Percentiles rank a stretch among this genome's conserved stretches.
Evolutionary conservation across 2,888 invertebrate genomes (phyloP).

Genomic region (Eilema caniola): DNA sequence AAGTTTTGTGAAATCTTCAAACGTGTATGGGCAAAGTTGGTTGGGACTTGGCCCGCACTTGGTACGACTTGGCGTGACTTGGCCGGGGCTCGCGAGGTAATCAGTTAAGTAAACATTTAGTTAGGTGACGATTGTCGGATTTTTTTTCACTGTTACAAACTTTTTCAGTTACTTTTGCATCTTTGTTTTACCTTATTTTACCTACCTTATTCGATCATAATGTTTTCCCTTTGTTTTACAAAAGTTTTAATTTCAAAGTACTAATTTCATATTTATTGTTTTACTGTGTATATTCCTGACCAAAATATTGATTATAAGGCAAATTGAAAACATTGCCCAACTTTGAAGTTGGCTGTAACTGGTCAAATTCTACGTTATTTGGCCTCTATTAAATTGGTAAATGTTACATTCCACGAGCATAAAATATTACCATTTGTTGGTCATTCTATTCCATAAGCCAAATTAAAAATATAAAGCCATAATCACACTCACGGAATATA

Average conservation of each 20-base stretch:
- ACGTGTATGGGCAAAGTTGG: constrained; percentile 44
- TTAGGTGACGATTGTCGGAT: constrained; percentile 47
- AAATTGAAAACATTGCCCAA: too few relatives aligned
- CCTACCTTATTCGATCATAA: constrained; percentile 25
- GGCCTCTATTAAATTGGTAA: background rate
- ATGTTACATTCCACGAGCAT: background rate
- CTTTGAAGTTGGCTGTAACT: background rate
- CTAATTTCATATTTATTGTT: background rate
- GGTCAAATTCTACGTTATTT: background rate
- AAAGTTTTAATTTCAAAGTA: background rate
- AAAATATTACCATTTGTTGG: background rate
- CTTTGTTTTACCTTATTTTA: constrained; percentile 36
- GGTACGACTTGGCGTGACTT: constrained; percentile 31
- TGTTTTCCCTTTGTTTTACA: constrained; percentile 11
- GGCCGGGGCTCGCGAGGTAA: constrained; percentile 40
- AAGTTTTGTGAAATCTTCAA: constrained; percentile 42
- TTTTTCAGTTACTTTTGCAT: constrained; percentile 35
- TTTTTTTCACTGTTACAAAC: constrained; percentile 27
- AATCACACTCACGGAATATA: background rate
- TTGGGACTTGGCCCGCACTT: constrained; percentile 19
- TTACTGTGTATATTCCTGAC: background rate
- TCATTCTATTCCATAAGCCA: background rate
- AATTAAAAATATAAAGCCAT: constrained; percentile 12
- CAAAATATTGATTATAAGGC: too few relatives aligned
- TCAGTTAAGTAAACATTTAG: constrained; percentile 54